A percentile compares a stretch with the other conserved stretches of the same genome.
Evolutionary conservation across 1,140 invertebrate genomes (phyloP).

Genomic region (Oscheius sp.): DNA sequence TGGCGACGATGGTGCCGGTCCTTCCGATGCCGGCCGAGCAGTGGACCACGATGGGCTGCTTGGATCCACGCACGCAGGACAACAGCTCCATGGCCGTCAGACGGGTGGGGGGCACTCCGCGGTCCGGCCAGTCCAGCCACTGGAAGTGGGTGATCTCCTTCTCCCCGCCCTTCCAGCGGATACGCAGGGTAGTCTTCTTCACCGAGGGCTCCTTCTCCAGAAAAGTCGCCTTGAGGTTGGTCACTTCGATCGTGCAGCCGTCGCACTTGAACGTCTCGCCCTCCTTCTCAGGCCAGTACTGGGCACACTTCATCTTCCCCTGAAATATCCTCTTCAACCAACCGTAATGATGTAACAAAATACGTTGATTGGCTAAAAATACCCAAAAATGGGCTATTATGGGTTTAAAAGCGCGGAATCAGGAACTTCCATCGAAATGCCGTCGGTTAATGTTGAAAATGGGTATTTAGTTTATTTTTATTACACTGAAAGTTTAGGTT

Average conservation of each 20-base stretch:
- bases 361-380: no score
- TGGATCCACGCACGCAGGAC: slow-evolving; percentile 15
- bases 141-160: slow-evolving; percentile 5
- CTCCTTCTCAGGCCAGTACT: slow-evolving; percentile 45
- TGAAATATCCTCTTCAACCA: no score
- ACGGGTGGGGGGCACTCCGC: slow-evolving; percentile 27
- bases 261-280: slow-evolving; percentile 36
- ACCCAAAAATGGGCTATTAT: no score
- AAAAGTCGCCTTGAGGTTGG: not conserved
- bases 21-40: slow-evolving; percentile 43
- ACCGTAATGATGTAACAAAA: no score
- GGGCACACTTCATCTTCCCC: slow-evolving; percentile 45
- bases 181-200: slow-evolving; percentile 17
- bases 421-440: no score
- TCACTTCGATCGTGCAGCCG: slow-evolving; percentile 4
- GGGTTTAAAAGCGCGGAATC: no score
- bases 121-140: slow-evolving; percentile 38
- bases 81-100: slow-evolving; percentile 23
- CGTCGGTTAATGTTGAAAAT: no score
- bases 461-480: no score
- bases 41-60: slow-evolving; percentile 30
- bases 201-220: no score
- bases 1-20: slow-evolving; percentile 15
- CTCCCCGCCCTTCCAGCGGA: slow-evolving; percentile 15
- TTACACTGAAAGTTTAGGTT: no score